phyloP scores from a whole-genome alignment of 37 sponge, comb jelly and placozoan genomes.

The Mnemiopsis leidyi region DNA sequence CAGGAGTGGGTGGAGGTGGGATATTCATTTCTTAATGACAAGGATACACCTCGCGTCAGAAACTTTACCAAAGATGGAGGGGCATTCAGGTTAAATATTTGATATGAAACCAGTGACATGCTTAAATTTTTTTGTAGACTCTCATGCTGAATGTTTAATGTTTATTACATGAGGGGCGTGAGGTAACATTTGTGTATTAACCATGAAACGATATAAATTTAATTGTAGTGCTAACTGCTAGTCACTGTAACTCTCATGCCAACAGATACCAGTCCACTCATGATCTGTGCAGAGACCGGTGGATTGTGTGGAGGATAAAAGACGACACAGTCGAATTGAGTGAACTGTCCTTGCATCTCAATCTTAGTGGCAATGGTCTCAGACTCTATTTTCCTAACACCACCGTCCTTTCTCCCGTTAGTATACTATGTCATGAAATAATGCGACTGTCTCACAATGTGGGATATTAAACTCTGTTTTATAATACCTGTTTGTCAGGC shows the following conservation, averaged over 20 bases:
- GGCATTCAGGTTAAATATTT: constrained; percentile 51
- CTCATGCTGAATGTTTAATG: too few species aligned
- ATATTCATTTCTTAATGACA: constrained; percentile 51
- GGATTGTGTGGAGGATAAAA: constrained; percentile 45
- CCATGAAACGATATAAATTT: too few species aligned
- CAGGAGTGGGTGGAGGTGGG: constrained; percentile 51
- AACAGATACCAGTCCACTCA: constrained; percentile 9
- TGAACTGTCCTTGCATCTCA: constrained; percentile 49
- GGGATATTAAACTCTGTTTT: too few species aligned
- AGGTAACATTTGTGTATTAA: too few species aligned
- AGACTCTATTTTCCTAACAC: constrained; percentile 56
- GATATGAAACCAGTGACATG: too few species aligned
- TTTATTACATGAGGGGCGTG: too few species aligned
- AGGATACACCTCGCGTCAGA: background rate
- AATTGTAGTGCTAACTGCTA: too few species aligned
- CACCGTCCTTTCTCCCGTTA: constrained; percentile 41
- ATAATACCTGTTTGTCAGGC: too few species aligned
- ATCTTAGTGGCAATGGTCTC: constrained; percentile 52
- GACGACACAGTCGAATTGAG: constrained; percentile 13
- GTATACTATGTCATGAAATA: too few species aligned
- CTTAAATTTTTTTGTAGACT: too few species aligned
- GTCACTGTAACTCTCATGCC: background rate
- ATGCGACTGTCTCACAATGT: too few species aligned
- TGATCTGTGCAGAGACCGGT: constrained; percentile 14
- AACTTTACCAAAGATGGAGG: constrained; percentile 42